These are phyloP conservation scores for Drosophila pallidifrons DNA, from an alignment of 1,140 invertebrate species.

Conservation along the genomic window DNA sequence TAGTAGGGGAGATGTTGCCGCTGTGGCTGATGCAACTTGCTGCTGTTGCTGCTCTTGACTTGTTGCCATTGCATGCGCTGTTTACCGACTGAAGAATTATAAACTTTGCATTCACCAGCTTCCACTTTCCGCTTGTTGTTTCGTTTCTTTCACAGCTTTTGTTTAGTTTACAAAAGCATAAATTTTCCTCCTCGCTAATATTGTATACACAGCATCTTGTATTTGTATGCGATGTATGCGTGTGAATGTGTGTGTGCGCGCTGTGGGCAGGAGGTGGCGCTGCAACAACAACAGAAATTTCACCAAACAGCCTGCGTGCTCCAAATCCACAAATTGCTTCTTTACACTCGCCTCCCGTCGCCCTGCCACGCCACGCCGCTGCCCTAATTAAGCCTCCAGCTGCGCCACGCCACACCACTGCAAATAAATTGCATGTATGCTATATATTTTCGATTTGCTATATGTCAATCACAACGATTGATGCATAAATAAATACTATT, in stretches of 20 bases:
- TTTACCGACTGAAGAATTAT: constrained; percentile 40
- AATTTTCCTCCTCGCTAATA: constrained; percentile 63
- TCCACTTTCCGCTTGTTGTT: constrained; percentile 20
- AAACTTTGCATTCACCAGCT: constrained; percentile 48
- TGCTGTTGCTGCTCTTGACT: constrained; percentile 45
- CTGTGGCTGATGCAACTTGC: constrained; percentile 20
- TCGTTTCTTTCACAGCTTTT: not conserved
- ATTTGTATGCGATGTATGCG: constrained; percentile 9
- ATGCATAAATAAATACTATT: constrained; percentile 28
- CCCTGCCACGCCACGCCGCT: constrained; percentile 27
- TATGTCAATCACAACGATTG: constrained; percentile 26
- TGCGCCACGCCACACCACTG: constrained; percentile 40
- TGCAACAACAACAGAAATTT: constrained; percentile 50
- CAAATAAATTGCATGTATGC: constrained; percentile 38
- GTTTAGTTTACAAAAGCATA: constrained; percentile 72
- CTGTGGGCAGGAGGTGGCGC: constrained; percentile 30
- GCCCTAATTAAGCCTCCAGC: constrained; percentile 40
- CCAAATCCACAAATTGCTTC: constrained; percentile 41
- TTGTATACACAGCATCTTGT: constrained; percentile 78
- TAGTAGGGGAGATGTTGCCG: constrained; percentile 16
- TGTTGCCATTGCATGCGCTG: constrained; percentile 69
- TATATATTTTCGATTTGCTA: not conserved
- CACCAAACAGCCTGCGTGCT: constrained; percentile 52
- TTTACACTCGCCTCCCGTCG: constrained; percentile 36
- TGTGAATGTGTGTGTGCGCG: not conserved